Percentiles rank a stretch among this genome's conserved stretches.
Evolutionary conservation across 2,888 invertebrate species (phyloP).

Genomic region (Syrista parreyssii): DNA sequence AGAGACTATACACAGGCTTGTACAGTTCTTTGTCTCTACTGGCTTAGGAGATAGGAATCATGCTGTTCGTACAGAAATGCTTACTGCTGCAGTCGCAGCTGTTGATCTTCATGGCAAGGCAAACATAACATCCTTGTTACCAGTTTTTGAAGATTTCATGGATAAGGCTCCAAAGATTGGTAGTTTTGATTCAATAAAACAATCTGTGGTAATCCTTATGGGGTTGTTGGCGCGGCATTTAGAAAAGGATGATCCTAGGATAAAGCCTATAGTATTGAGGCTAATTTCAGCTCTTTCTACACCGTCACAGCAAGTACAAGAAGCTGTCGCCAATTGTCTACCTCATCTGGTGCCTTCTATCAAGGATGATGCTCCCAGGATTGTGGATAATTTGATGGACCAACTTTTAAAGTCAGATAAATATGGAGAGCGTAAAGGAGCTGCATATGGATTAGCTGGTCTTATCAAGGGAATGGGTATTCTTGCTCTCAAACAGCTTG

Average conservation of each 20-base stretch:
- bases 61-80: constrained; percentile 88
- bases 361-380: constrained; percentile 88
- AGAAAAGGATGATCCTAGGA: constrained; percentile 87
- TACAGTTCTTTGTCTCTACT: constrained; percentile 86
- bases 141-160: constrained; percentile 93
- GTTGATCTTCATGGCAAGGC: constrained; percentile 95
- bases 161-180: constrained; percentile 93
- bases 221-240: constrained; percentile 97
- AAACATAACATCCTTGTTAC: constrained; percentile 75
- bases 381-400: constrained; percentile 88
- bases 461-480: constrained; percentile 97
- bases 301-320: constrained; percentile 98
- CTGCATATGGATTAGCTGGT: constrained; percentile 97
- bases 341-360: constrained; percentile 94
- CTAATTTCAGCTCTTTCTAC: constrained; percentile 93
- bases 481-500: constrained; percentile 91
- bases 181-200: constrained; percentile 91
- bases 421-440: constrained; percentile 93
- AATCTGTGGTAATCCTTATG: constrained; percentile 96
- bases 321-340: constrained; percentile 95
- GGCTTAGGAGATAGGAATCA: constrained; percentile 89
- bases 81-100: constrained; percentile 90
- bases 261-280: constrained; percentile 93
- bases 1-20: constrained; percentile 76
- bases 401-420: constrained; percentile 90